A percentile compares a stretch with the other conserved stretches of the same genome.
These are phyloP conservation scores for Mesocricetus auratus DNA, from an alignment of 2,113 vertebrate genomes.

Conservation along the genomic window DNA sequence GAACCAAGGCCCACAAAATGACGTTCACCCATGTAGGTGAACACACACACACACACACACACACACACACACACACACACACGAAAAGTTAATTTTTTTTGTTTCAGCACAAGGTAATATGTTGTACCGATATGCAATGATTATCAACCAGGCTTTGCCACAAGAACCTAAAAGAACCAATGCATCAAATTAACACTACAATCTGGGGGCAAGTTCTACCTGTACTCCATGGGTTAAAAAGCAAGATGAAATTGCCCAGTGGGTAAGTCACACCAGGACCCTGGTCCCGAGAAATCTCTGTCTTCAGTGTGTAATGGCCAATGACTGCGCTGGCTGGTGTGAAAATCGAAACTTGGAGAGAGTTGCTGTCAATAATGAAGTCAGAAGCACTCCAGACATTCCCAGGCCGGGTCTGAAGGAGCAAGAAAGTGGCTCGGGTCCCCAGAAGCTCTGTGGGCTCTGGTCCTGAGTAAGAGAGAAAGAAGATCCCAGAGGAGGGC, in stretches of 20 bases:
- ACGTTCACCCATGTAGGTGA: neutral
- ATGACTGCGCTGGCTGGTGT: constrained; percentile 87
- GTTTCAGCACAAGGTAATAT: neutral
- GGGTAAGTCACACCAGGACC: constrained; percentile 72
- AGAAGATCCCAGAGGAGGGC: neutral
- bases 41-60: neutral
- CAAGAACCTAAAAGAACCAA: neutral
- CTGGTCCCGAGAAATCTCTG: constrained; percentile 81
- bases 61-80: neutral
- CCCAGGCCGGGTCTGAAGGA: constrained; percentile 76
- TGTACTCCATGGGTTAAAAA: constrained; percentile 94
- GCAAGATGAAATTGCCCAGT: constrained; percentile 87
- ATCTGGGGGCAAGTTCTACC: constrained; percentile 82
- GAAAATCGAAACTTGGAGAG: constrained; percentile 70
- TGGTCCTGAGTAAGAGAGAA: constrained; percentile 85
- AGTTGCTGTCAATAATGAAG: constrained; percentile 33
- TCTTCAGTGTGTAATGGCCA: constrained; percentile 88
- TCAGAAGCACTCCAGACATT: constrained; percentile 76
- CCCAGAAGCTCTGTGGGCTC: constrained; percentile 87
- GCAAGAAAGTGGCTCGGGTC: constrained; percentile 89
- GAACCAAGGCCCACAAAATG: neutral
- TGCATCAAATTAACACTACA: neutral
- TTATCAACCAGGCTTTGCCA: constrained; percentile 4
- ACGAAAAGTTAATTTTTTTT: neutral
- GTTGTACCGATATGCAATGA: neutral